Conservation (phyloP, 2,797 vertebrate species). For the Sebastes matsubarae region DNA sequence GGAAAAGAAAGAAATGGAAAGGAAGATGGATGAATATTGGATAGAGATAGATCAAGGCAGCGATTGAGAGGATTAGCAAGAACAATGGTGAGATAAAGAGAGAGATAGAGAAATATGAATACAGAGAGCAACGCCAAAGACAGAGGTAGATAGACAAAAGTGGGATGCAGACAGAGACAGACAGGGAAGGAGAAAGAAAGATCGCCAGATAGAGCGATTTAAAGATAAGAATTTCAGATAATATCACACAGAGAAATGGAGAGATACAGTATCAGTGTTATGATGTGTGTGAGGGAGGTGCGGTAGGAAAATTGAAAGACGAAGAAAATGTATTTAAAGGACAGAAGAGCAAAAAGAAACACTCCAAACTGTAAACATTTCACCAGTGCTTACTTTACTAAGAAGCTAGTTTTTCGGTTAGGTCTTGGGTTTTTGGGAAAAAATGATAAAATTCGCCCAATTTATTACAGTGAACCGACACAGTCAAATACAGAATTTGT, state of each 20-base stretch:
- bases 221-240: slow-evolving; percentile 8
- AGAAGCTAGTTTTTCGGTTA: neutral
- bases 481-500: neutral
- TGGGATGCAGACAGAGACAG: slow-evolving; percentile 5
- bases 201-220: neutral
- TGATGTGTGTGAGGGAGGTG: neutral
- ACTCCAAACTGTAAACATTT: slow-evolving; percentile 11
- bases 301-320: neutral
- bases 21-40: slow-evolving; percentile 61
- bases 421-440: neutral
- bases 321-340: slow-evolving; percentile 8
- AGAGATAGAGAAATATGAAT: slow-evolving; percentile 44
- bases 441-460: neutral
- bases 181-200: neutral
- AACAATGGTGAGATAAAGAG: slow-evolving; percentile 42
- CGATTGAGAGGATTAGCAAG: slow-evolving; percentile 54
- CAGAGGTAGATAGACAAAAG: slow-evolving; percentile 3
- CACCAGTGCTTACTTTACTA: neutral
- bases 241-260: slow-evolving; percentile 2
- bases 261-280: neutral
- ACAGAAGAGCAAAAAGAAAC: neutral
- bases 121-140: slow-evolving; percentile 8
- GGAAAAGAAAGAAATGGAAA: slow-evolving; percentile 9
- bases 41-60: slow-evolving; percentile 53
- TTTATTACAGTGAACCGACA: neutral